Evolutionary conservation across 1,140 invertebrate genomes (phyloP).

Genomic region (Diprion similis): DNA sequence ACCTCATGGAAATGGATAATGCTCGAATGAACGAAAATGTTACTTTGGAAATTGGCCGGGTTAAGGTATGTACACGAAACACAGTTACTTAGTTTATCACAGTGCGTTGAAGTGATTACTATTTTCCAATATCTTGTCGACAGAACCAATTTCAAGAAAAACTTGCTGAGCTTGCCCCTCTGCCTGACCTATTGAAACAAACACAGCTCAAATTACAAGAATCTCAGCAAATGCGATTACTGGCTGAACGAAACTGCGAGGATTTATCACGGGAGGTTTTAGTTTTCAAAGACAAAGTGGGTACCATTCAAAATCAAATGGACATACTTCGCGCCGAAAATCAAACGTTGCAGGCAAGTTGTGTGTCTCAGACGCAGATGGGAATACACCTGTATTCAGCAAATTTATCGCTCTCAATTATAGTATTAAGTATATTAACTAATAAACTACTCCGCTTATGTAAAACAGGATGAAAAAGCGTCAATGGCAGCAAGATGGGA

Average conservation of each 20-base stretch:
- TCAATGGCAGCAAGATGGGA: slow-evolving; percentile 55
- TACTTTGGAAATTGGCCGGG: slow-evolving; percentile 74
- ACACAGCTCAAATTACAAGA: slow-evolving; percentile 76
- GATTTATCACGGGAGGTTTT: slow-evolving; percentile 67
- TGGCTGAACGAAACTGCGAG: slow-evolving; percentile 69
- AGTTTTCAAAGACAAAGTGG: slow-evolving; percentile 64
- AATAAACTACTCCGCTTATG: slow-evolving; percentile 4
- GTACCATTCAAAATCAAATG: slow-evolving; percentile 42
- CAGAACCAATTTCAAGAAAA: slow-evolving; percentile 75
- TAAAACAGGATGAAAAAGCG: slow-evolving; percentile 43
- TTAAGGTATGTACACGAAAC: slow-evolving; percentile 65
- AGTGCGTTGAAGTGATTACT: background rate
- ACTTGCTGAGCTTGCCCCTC: slow-evolving; percentile 73
- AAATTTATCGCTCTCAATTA: slow-evolving; percentile 14
- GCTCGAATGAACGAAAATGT: slow-evolving; percentile 78
- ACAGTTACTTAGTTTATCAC: background rate
- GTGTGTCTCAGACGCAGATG: background rate
- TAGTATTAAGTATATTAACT: background rate
- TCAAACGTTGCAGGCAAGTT: slow-evolving; percentile 36
- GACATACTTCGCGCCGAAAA: slow-evolving; percentile 45
- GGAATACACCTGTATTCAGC: background rate
- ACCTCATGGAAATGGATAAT: slow-evolving; percentile 79
- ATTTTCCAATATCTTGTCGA: slow-evolving; percentile 8
- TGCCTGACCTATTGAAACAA: slow-evolving; percentile 76
- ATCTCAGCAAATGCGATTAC: slow-evolving; percentile 68